Evolutionary conservation across 2,113 vertebrate species (phyloP).

Genomic region (Turnix velox): DNA sequence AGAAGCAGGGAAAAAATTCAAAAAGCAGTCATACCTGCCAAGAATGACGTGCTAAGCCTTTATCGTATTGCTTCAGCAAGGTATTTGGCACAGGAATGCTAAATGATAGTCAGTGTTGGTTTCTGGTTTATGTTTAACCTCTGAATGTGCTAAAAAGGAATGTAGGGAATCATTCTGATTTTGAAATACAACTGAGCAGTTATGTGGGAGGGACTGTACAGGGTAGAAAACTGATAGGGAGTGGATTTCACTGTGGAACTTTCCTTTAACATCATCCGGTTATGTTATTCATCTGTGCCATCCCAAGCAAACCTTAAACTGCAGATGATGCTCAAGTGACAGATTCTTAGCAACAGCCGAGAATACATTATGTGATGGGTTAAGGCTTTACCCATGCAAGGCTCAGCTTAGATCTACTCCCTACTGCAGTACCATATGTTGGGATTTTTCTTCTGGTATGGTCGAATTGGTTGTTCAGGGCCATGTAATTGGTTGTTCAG

Average conservation of each 20-base stretch:
- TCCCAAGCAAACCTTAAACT: background rate
- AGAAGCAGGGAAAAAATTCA: background rate
- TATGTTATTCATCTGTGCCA: background rate
- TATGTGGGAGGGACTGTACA: background rate
- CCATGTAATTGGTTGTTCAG: background rate
- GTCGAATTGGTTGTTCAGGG: background rate
- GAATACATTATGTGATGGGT: background rate
- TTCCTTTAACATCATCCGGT: background rate
- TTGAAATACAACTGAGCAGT: slow-evolving; percentile 25
- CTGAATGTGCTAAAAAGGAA: slow-evolving; percentile 45
- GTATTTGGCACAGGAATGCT: slow-evolving; percentile 55
- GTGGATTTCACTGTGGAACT: background rate
- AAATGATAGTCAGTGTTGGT: slow-evolving; percentile 28
- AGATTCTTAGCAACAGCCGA: background rate
- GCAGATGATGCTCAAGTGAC: background rate
- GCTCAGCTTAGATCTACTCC: background rate
- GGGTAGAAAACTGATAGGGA: background rate
- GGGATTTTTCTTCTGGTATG: background rate
- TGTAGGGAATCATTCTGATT: slow-evolving; percentile 11
- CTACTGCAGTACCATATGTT: background rate
- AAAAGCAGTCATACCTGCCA: background rate
- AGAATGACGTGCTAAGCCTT: slow-evolving; percentile 21
- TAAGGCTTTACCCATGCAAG: background rate
- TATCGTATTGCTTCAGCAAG: slow-evolving; percentile 33
- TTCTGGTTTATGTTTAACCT: slow-evolving; percentile 68